These are phyloP conservation scores for Erynnis tages DNA, from an alignment of 2,888 invertebrate species.

Conservation along the genomic window DNA sequence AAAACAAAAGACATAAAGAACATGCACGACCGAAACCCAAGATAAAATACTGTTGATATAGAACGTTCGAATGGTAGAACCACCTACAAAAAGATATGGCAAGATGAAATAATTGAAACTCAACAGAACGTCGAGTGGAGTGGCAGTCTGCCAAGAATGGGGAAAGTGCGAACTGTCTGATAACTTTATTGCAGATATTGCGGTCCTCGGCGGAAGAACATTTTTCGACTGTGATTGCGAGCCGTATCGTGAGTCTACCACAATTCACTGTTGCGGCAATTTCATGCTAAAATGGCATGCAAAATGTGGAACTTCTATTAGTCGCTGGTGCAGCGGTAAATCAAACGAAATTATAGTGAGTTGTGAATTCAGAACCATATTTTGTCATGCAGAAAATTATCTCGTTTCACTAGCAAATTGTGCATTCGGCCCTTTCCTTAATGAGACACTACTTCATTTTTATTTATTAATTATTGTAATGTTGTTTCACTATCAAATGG, in stretches of 20 bases:
- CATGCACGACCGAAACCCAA: too few species aligned
- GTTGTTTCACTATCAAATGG: too few species aligned
- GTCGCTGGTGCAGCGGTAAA: slow-evolving; percentile 52
- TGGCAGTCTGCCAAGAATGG: slow-evolving; percentile 55
- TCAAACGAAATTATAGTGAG: slow-evolving; percentile 60
- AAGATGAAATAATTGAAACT: slow-evolving; percentile 62
- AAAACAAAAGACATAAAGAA: too few species aligned
- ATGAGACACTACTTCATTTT: too few species aligned
- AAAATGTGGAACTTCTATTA: slow-evolving; percentile 52
- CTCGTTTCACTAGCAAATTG: slow-evolving; percentile 41
- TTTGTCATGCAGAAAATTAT: slow-evolving; percentile 57
- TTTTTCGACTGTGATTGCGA: slow-evolving; percentile 43
- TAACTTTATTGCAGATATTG: slow-evolving; percentile 36
- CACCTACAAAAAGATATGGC: too few species aligned
- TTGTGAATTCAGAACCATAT: slow-evolving; percentile 50
- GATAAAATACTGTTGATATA: too few species aligned
- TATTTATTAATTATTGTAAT: too few species aligned
- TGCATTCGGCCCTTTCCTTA: background rate
- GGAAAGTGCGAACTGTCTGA: slow-evolving; percentile 33
- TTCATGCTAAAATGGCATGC: slow-evolving; percentile 57
- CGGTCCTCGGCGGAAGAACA: slow-evolving; percentile 41
- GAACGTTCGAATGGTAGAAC: too few species aligned
- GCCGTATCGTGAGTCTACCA: slow-evolving; percentile 34
- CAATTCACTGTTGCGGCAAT: slow-evolving; percentile 45
- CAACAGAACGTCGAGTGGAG: slow-evolving; percentile 45